Evolutionary conservation across 2,888 invertebrate species (phyloP).

Genomic region (Lamellibrachia satsuma): DNA sequence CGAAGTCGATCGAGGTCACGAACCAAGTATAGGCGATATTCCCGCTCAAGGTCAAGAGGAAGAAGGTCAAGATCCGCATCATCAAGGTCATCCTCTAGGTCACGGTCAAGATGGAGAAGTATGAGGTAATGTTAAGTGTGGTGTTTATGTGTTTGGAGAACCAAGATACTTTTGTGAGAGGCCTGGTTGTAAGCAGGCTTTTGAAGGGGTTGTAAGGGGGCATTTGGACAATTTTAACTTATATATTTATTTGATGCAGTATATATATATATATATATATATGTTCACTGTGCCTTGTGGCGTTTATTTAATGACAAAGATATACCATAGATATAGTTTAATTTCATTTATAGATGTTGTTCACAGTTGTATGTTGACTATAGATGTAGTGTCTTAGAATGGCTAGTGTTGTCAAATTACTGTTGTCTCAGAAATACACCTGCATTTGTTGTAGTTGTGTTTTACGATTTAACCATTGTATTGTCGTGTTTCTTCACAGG

Average conservation of each 20-base stretch:
- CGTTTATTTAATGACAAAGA: no score
- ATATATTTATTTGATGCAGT: no score
- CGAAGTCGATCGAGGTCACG: slow-evolving; percentile 45
- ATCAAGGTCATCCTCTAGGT: slow-evolving; percentile 18
- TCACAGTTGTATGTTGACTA: no score
- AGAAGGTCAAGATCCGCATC: slow-evolving; percentile 25
- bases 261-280: no score
- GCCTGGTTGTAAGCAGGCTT: no score
- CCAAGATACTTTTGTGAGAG: background rate
- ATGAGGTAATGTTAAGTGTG: background rate
- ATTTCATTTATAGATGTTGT: no score
- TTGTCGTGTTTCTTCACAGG: background rate
- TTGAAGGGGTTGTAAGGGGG: no score
- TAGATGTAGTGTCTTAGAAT: no score
- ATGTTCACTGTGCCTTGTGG: no score
- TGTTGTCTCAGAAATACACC: background rate
- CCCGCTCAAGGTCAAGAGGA: slow-evolving; percentile 28
- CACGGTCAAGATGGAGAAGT: slow-evolving; percentile 27
- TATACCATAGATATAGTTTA: no score
- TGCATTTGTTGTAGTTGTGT: no score
- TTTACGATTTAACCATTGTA: background rate
- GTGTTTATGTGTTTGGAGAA: background rate
- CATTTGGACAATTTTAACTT: no score
- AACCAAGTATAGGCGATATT: slow-evolving; percentile 35
- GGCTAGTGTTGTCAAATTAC: background rate